Conservation (phyloP, 1,140 invertebrate species). For the Pachyrhynchus sulphureomaculatus region DNA sequence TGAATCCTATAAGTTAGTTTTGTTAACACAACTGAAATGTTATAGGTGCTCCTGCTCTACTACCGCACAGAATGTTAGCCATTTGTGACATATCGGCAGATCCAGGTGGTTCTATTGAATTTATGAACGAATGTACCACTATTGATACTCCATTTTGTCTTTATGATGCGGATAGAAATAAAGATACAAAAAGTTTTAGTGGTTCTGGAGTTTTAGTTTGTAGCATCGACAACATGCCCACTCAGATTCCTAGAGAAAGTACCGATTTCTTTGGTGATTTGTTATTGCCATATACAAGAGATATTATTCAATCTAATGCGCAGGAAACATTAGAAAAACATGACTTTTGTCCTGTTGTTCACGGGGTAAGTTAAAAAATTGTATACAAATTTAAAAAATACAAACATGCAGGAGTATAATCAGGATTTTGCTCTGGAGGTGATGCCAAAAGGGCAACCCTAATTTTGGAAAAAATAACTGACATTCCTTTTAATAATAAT, state of each 20-base stretch:
- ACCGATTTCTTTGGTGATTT: constrained; percentile 98
- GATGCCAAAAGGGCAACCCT: no score
- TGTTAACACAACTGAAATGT: no score
- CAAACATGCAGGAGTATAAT: neutral
- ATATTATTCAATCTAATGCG: constrained; percentile 91
- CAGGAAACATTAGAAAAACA: constrained; percentile 79
- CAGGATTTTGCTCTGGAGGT: no score
- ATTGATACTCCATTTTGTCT: constrained; percentile 98
- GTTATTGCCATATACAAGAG: constrained; percentile 82
- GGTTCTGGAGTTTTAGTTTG: constrained; percentile 96
- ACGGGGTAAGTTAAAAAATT: constrained; percentile 65
- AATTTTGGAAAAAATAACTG: no score
- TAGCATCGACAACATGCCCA: constrained; percentile 99
- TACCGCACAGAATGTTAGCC: constrained; percentile 86
- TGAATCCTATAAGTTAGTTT: no score
- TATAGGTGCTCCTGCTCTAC: constrained; percentile 82
- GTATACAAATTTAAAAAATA: neutral
- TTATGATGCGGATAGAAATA: constrained; percentile 97
- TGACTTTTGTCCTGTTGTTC: constrained; percentile 73
- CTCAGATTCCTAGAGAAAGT: constrained; percentile 93
- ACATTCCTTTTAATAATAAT: no score
- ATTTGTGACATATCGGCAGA: constrained; percentile 99
- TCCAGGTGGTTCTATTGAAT: constrained; percentile 94
- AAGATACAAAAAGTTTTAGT: constrained; percentile 94
- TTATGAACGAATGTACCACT: constrained; percentile 99